A percentile compares a stretch with the other conserved stretches of the same genome.
Evolutionary conservation across 1,140 invertebrate genomes (phyloP).

Genomic region (Halictus rubicundus): DNA sequence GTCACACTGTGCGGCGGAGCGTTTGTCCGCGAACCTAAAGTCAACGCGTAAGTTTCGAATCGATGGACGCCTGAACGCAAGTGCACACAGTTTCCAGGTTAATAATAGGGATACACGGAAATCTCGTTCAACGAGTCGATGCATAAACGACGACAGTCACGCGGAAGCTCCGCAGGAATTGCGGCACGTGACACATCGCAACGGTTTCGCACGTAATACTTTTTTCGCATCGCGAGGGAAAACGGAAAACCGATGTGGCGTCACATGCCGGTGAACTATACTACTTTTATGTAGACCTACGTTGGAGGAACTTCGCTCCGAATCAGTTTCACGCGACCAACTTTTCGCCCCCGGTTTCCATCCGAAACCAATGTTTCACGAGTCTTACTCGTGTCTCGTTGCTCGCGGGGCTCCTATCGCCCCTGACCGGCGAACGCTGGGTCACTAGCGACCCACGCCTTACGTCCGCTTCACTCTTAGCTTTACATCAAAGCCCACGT

Average conservation of each 20-base stretch:
- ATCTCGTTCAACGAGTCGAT: background rate
- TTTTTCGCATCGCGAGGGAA: background rate
- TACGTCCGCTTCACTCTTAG: too few species aligned
- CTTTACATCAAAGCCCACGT: too few species aligned
- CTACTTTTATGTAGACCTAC: background rate
- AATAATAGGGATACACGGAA: background rate
- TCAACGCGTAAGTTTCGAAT: background rate
- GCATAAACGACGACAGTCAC: background rate
- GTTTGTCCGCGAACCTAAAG: background rate
- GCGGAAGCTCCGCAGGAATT: slow-evolving; percentile 27
- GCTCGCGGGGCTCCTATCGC: too few species aligned
- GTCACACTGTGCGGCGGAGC: too few species aligned
- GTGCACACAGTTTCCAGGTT: background rate
- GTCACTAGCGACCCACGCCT: too few species aligned
- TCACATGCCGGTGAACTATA: background rate
- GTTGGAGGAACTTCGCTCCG: background rate
- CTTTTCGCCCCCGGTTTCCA: too few species aligned
- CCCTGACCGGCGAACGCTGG: too few species aligned
- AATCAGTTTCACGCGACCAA: background rate
- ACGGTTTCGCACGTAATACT: slow-evolving; percentile 47
- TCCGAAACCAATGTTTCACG: too few species aligned
- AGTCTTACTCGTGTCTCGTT: too few species aligned
- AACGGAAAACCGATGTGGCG: background rate
- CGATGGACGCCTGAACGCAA: too few species aligned
- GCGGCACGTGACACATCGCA: slow-evolving; percentile 23